Evolutionary conservation across 2,113 vertebrate species (phyloP), one percentile per base, ranked within the genome.

Genomic region (Archilochus colubris): DNA sequence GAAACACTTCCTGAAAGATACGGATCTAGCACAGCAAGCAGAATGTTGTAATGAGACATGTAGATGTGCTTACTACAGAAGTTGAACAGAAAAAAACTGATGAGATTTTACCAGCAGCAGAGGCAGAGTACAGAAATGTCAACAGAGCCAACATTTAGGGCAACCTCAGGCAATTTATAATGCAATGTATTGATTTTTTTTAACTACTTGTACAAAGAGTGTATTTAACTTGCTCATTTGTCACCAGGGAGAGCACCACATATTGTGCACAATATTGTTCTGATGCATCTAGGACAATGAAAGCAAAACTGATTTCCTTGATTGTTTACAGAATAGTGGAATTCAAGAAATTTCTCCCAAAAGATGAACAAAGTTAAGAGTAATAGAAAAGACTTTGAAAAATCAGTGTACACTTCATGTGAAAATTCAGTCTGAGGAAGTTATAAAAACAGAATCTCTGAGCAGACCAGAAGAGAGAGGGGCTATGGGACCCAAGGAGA

Each of bases 191-290:
- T 51, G 80, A 53, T 64, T 64, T 40, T 40, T 91, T 84, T 55
- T 31, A 90, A 38, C n/a, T 80, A 20, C 86, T 51, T 76, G 40
- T 62, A 64, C n/a, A 36, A 16, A 30, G 12, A 5, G 14, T 72
- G 25, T 75, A 54, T 64, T 86, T 73, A 81, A 82, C 21, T 63
- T 9, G 3, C 20, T 11, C 13, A 15, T 70, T 59, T 79, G 28
- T 18, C 77, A 33, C 51, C 0, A 0, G 44, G 51, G 31, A 0
- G 3, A 80, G 51, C 28, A 43, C 14, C 27, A n/a, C 14, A 19
- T 27, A 72, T 2, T 33, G 28, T n/a, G 31, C 40, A 74, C 22
- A 68, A 40, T 11, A 53, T 33, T 48, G 38, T 58, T 63, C 38
- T 40, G 28, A 44, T n/a, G 28, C 23, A 75, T 23, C 51, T 28